Conservation (phyloP, 2,888 invertebrate genomes). For the Hedya salicella region DNA sequence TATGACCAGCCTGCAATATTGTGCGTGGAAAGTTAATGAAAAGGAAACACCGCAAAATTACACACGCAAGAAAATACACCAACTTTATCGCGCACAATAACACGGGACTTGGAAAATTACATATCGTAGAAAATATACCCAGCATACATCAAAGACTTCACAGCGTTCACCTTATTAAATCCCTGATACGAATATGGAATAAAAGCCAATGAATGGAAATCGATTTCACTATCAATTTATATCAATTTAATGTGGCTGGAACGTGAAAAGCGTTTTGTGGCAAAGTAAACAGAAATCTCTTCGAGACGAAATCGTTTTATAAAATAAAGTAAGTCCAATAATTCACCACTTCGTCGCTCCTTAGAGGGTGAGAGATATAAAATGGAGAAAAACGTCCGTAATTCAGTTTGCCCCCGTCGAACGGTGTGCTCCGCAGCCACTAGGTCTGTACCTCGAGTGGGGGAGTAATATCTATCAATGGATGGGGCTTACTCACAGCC, state of each 20-base stretch:
- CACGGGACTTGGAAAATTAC: constrained; percentile 24
- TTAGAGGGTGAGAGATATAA: constrained; percentile 74
- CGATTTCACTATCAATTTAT: constrained; percentile 56
- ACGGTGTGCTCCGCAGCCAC: constrained; percentile 67
- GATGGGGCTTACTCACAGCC: constrained; percentile 53
- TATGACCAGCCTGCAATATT: constrained; percentile 76
- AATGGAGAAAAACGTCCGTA: constrained; percentile 80
- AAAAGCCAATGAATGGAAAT: constrained; percentile 44
- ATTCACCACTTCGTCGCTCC: constrained; percentile 79
- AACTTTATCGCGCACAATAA: constrained; percentile 38
- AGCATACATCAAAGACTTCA: not conserved
- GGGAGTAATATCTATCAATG: constrained; percentile 72
- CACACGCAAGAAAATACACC: constrained; percentile 45
- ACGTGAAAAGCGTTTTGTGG: constrained; percentile 63
- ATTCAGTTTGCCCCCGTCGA: constrained; percentile 77
- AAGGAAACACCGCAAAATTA: constrained; percentile 49
- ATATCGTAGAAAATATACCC: constrained; percentile 11
- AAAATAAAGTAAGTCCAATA: constrained; percentile 82
- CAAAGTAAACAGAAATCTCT: constrained; percentile 76
- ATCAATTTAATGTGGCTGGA: constrained; percentile 63
- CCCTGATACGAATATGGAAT: constrained; percentile 25
- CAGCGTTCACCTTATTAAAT: constrained; percentile 13
- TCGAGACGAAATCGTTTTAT: constrained; percentile 73
- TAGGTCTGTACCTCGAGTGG: constrained; percentile 63
- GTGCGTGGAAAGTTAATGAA: constrained; percentile 78